These are phyloP conservation scores for Ormyrus labotus DNA, from an alignment of 2,888 invertebrate species.

Conservation along the genomic window DNA sequence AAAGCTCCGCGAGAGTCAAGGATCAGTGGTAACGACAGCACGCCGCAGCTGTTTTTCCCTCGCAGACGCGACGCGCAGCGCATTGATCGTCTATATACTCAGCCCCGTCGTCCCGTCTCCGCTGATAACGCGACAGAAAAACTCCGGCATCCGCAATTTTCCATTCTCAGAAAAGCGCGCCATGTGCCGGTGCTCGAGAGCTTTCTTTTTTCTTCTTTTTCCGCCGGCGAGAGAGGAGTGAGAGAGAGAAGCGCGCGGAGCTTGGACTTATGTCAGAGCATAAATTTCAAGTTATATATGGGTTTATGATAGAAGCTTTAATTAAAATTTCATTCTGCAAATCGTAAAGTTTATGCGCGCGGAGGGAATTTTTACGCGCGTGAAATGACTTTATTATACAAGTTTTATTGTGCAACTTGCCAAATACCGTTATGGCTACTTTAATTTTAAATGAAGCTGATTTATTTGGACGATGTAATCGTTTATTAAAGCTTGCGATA, in stretches of 20 bases:
- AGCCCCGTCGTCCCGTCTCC: too few relatives aligned
- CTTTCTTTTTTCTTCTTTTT: constrained; percentile 11
- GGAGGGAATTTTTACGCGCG: constrained; percentile 30
- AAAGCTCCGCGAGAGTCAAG: too few relatives aligned
- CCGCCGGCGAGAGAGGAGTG: background rate
- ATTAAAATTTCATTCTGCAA: constrained; percentile 50
- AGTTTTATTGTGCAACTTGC: background rate
- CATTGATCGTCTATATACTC: too few relatives aligned
- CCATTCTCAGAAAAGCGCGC: constrained; percentile 41
- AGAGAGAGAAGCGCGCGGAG: background rate
- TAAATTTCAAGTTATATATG: constrained; percentile 49
- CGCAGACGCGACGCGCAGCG: too few relatives aligned
- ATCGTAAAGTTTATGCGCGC: constrained; percentile 50
- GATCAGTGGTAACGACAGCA: too few relatives aligned
- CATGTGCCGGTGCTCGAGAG: constrained; percentile 20
- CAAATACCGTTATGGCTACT: constrained; percentile 9
- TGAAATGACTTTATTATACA: constrained; percentile 50
- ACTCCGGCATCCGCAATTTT: constrained; percentile 5
- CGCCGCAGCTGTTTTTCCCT: too few relatives aligned
- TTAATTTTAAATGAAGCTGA: constrained; percentile 22
- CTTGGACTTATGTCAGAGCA: constrained; percentile 36
- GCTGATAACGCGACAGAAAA: too few relatives aligned
- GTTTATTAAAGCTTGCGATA: background rate
- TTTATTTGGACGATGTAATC: constrained; percentile 27
- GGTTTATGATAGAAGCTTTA: constrained; percentile 43